Conservation (phyloP, 2,113 vertebrate species). For the Ceyx melanurus region DNA sequence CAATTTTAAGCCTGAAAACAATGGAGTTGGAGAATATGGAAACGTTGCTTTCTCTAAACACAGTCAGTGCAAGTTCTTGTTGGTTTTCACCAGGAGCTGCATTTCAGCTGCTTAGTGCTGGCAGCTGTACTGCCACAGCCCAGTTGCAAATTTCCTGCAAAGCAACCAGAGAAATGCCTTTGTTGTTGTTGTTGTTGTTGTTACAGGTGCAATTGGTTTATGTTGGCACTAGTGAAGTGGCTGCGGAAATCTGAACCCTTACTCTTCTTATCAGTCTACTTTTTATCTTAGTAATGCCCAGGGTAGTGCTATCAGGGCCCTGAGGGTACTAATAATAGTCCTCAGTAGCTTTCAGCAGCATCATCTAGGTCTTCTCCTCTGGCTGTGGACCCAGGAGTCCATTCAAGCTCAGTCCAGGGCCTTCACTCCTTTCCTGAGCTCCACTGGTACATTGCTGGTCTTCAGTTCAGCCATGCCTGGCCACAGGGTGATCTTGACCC, state of each 20-base stretch:
- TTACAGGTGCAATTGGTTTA: neutral
- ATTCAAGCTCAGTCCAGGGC: neutral
- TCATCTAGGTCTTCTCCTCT: neutral
- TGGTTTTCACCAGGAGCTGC: neutral
- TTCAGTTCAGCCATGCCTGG: neutral
- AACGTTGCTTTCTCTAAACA: neutral
- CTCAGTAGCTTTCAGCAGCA: neutral
- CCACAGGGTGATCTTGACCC: neutral
- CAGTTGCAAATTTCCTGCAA: neutral
- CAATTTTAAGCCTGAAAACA: neutral
- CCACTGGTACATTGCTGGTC: neutral
- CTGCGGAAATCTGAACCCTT: neutral
- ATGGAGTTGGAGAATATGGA: neutral
- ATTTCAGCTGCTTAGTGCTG: neutral
- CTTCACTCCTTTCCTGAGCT: neutral
- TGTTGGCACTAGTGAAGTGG: neutral
- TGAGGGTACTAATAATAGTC: neutral
- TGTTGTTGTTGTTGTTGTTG: no score
- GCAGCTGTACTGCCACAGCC: neutral
- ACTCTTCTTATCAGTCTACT: neutral
- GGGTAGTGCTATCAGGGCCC: neutral
- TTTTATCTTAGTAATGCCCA: neutral
- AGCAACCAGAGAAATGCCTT: neutral
- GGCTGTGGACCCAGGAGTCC: neutral
- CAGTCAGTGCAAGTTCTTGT: neutral